These are phyloP conservation scores for Tilapia sparmanii DNA, from an alignment of 2,113 vertebrate species.

Conservation along the genomic window DNA sequence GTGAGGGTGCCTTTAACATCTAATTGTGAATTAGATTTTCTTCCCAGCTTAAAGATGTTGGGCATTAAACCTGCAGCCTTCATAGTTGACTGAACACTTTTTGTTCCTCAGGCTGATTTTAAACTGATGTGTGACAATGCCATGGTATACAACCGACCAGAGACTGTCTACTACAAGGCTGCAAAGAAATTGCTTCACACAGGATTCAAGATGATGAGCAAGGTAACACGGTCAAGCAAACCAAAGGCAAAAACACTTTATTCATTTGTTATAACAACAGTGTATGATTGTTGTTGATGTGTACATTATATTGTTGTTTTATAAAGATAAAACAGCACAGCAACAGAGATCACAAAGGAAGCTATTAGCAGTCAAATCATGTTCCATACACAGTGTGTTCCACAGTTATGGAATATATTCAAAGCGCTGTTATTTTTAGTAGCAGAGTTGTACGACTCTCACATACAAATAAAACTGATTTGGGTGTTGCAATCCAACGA, in stretches of 20 bases:
- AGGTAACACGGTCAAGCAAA: slow-evolving; percentile 75
- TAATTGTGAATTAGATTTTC: background rate
- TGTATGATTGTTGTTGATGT: background rate
- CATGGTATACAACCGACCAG: slow-evolving; percentile 97
- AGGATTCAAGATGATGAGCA: slow-evolving; percentile 99
- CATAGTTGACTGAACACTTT: background rate
- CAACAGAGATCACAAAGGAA: background rate
- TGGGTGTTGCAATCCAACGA: background rate
- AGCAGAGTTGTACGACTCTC: background rate
- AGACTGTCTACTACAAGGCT: slow-evolving; percentile 97
- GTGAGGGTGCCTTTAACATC: slow-evolving; percentile 48
- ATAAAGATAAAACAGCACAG: background rate
- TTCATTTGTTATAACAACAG: background rate
- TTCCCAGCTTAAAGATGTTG: background rate
- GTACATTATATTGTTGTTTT: background rate
- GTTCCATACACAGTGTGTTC: background rate
- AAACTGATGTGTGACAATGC: slow-evolving; percentile 99
- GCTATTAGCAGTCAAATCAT: background rate
- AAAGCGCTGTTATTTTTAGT: background rate
- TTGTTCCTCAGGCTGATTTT: slow-evolving; percentile 85
- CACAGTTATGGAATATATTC: background rate
- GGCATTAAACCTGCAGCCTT: background rate
- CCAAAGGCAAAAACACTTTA: background rate
- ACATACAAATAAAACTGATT: background rate
- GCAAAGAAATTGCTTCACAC: slow-evolving; percentile 98